Base-by-base conservation (phyloP, 2,888 invertebrate species). In the Stegana nigrithorax region DNA sequence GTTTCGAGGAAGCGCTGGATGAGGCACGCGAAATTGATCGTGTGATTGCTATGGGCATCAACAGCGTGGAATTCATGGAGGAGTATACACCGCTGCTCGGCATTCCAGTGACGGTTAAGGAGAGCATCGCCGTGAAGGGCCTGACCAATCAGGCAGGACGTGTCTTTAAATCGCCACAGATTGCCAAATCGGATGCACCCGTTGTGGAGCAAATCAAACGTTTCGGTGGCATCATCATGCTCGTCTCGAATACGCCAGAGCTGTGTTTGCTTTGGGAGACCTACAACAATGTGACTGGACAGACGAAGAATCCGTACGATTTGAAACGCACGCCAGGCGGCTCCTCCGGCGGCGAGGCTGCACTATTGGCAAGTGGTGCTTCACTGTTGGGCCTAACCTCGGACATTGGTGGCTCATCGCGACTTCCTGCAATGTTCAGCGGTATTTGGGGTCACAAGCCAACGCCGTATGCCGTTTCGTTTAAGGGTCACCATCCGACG, bases 371-470 rank as follows among this genome's bases (percentile, higher is more conserved):
- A 0, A 88, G 94, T 27, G 95, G 90, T 19, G 95, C 92, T 7
- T 94, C 95, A 0, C 84, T 95, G 4, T 87, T 95, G 27, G 94
- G 96, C 7, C 87, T 96, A 12, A 94, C 93, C 0, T 95, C 95
- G 1, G 97, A 97, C 81, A 92, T 97, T 58, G 95, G 93, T 0
- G 97, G 97, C 0, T 96, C 95, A 2, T 90, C 95, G 12, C 88
- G 97, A 55, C 88, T 97, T 76, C 97, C 97, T 0, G 91, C 95
- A 1, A 92, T 93, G 89, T 96, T 94, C 84, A 95, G 93, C 78
- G 97, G 97, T 21, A 90, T 97, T 60, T 97, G 92, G 87, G 96
- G 96, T n/a, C 96, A 97, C 83, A 96, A 96, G 80, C 93, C 96
- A 0, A 91, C 93, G 45, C 91, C 92, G 1, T 89, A 89, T 70